Conservation (phyloP, 2,888 invertebrate species). For the Tetragonula carbonaria region DNA sequence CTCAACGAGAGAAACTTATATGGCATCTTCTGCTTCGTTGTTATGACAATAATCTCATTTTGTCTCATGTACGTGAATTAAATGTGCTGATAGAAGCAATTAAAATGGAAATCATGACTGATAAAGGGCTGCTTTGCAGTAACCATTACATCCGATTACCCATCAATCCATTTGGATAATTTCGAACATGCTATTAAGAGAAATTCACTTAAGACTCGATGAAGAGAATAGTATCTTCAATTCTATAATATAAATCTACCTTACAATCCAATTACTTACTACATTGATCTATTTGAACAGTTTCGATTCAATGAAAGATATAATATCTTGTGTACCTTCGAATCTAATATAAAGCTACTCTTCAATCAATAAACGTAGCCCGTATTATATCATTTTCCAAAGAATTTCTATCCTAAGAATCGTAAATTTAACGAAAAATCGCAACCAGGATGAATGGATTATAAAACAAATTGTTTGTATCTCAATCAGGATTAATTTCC, state of each 20-base stretch:
- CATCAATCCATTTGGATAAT: neutral
- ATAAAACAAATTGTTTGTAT: neutral
- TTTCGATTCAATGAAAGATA: neutral
- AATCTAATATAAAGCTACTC: neutral
- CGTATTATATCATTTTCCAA: neutral
- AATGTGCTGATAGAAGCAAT: neutral
- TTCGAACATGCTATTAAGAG: neutral
- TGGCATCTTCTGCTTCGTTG: neutral
- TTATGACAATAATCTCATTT: constrained; percentile 3
- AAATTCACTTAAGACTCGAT: neutral
- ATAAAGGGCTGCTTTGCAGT: neutral
- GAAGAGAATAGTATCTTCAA: neutral
- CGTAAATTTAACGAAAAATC: constrained; percentile 15
- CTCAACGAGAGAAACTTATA: constrained; percentile 43
- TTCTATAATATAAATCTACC: neutral
- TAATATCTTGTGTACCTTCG: neutral
- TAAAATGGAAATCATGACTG: neutral
- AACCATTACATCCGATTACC: neutral
- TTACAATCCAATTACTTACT: neutral
- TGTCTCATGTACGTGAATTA: neutral
- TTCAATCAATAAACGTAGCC: neutral
- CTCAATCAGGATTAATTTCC: constrained; percentile 10
- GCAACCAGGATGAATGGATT: neutral
- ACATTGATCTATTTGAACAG: neutral
- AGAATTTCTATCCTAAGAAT: neutral